Evolutionary conservation across 2,797 vertebrate species (phyloP).

Genomic region (Ctenochaetus hawaiiensis): DNA sequence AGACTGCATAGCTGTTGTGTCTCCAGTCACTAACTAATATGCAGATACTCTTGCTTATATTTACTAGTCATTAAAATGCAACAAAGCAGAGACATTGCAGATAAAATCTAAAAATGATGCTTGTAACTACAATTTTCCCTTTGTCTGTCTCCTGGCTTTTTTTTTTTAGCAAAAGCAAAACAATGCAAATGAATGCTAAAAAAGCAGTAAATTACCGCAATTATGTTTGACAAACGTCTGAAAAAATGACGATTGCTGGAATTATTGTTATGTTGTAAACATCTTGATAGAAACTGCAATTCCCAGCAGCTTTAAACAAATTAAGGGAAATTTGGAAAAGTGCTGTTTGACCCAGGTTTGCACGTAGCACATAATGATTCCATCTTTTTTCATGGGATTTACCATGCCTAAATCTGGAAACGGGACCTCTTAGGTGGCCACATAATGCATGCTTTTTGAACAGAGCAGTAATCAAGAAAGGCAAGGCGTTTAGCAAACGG

Average conservation of each 20-base stretch:
- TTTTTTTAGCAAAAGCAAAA: background rate
- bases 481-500: conserved; percentile 53
- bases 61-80: conserved; percentile 1
- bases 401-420: conserved; percentile 47
- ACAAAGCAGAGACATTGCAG: conserved; percentile 1
- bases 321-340: conserved; percentile 6
- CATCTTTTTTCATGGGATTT: conserved; percentile 37
- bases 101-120: background rate
- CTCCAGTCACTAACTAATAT: background rate
- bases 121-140: background rate
- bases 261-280: background rate
- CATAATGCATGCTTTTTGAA: conserved; percentile 60
- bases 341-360: conserved; percentile 28
- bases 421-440: conserved; percentile 53
- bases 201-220: background rate
- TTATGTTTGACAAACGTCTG: background rate
- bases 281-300: background rate
- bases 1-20: background rate
- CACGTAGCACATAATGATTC: conserved; percentile 30
- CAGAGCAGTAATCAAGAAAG: conserved; percentile 64
- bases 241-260: background rate
- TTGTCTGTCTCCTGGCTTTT: background rate
- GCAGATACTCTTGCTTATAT: background rate
- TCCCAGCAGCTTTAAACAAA: background rate
- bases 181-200: background rate